Conservation (phyloP, 2,113 vertebrate species). For the Cinclus cinclus region DNA sequence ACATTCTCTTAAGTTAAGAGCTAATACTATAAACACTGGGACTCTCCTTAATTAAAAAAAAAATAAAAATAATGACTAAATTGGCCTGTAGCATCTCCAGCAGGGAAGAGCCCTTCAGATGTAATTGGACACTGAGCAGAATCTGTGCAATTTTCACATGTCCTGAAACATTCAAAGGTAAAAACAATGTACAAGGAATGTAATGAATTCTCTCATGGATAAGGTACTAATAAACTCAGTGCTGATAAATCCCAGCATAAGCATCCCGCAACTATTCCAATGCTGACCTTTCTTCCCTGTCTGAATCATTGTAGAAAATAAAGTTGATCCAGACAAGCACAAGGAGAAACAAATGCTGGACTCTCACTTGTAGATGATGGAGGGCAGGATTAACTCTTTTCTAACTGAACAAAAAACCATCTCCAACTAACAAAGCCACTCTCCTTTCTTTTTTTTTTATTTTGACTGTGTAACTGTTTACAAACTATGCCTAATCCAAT, state of each 20-base stretch:
- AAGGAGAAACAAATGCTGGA: neutral
- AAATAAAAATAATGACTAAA: neutral
- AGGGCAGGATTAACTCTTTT: neutral
- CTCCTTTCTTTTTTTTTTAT: neutral
- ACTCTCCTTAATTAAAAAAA: neutral
- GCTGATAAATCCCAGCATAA: neutral
- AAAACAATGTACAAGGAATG: neutral
- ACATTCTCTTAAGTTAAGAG: neutral
- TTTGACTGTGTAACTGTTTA: neutral
- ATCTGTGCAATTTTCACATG: neutral
- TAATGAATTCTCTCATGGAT: neutral
- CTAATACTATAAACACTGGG: neutral
- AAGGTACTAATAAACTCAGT: neutral
- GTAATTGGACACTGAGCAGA: neutral
- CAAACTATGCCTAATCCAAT: neutral
- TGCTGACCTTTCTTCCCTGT: neutral
- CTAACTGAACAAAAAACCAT: neutral
- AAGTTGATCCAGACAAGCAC: neutral
- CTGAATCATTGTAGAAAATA: neutral
- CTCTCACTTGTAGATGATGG: neutral
- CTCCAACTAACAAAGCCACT: neutral
- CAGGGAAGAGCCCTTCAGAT: neutral
- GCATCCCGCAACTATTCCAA: neutral
- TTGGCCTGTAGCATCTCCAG: neutral
- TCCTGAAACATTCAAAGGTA: neutral